These are phyloP conservation scores for Leucoptera coffeella DNA, from an alignment of 2,888 invertebrate genomes.

Conservation along the genomic window DNA sequence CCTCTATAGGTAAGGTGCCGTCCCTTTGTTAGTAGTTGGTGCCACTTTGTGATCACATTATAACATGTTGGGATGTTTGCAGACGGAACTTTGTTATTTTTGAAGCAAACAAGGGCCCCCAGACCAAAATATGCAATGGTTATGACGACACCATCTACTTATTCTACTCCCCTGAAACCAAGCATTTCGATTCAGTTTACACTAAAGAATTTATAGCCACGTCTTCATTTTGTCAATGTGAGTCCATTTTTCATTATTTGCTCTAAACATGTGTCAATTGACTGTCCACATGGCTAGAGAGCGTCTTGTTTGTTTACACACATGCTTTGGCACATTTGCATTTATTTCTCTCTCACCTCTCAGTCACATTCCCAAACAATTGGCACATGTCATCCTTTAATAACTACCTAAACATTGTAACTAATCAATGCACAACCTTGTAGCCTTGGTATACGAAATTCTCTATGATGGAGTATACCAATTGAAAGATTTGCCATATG, in stretches of 20 bases:
- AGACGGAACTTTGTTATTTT: constrained; percentile 71
- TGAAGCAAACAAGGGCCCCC: constrained; percentile 55
- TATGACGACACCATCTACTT: constrained; percentile 47
- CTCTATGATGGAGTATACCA: constrained; percentile 79
- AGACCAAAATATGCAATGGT: constrained; percentile 50
- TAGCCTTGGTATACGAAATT: constrained; percentile 79
- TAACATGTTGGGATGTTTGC: constrained; percentile 14
- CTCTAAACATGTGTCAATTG: constrained; percentile 4
- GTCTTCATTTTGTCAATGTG: constrained; percentile 85
- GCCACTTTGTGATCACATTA: not conserved
- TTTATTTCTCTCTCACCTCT: no score
- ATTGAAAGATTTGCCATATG: constrained; percentile 65
- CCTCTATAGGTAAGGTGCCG: constrained; percentile 57
- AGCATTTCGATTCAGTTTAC: constrained; percentile 83
- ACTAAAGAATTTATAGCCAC: constrained; percentile 64
- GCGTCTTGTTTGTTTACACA: no score
- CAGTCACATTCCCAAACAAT: no score
- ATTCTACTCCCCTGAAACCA: constrained; percentile 42
- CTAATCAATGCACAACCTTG: constrained; percentile 5
- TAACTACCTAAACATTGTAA: not conserved
- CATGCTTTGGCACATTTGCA: no score
- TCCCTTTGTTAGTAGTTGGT: not conserved
- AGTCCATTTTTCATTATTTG: constrained; percentile 26
- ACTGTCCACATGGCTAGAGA: no score
- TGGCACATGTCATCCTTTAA: not conserved